Conservation (phyloP, 2,797 vertebrate species). For the Rhinophrynus dorsalis region DNA sequence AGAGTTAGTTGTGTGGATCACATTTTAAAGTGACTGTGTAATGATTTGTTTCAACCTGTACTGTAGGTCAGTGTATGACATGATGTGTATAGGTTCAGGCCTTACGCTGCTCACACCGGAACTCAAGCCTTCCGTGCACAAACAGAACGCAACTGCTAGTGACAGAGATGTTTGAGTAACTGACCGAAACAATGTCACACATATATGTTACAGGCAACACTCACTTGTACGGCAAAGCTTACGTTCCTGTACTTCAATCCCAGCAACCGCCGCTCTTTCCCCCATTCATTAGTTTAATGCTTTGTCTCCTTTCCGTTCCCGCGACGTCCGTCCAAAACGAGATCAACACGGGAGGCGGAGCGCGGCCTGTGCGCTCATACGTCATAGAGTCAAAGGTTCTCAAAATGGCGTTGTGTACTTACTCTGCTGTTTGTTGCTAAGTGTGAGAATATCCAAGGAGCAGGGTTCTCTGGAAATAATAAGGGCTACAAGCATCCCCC, state of each 20-base stretch:
- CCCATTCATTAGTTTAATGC: constrained; percentile 71
- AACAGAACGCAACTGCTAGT: background rate
- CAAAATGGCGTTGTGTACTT: constrained; percentile 47
- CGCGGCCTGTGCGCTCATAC: constrained; percentile 73
- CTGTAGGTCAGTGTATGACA: background rate
- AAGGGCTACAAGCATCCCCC: background rate
- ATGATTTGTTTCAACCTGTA: background rate
- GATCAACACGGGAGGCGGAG: constrained; percentile 58
- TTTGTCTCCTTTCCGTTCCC: constrained; percentile 75
- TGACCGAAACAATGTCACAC: too few species aligned
- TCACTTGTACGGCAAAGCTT: constrained; percentile 5
- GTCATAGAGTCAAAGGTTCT: constrained; percentile 68
- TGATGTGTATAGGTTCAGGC: background rate
- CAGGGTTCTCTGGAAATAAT: background rate
- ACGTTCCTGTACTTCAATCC: background rate
- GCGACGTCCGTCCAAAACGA: constrained; percentile 73
- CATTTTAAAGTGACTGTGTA: background rate
- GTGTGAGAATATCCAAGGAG: background rate
- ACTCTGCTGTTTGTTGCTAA: background rate
- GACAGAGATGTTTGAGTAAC: too few species aligned
- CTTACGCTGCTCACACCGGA: constrained; percentile 20
- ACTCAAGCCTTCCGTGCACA: constrained; percentile 36
- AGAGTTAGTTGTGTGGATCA: too few species aligned
- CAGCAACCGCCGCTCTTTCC: background rate
- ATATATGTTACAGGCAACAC: background rate